These are phyloP conservation scores for Labeo calbasu DNA, from an alignment of 2,797 vertebrate species.

Conservation along the genomic window DNA sequence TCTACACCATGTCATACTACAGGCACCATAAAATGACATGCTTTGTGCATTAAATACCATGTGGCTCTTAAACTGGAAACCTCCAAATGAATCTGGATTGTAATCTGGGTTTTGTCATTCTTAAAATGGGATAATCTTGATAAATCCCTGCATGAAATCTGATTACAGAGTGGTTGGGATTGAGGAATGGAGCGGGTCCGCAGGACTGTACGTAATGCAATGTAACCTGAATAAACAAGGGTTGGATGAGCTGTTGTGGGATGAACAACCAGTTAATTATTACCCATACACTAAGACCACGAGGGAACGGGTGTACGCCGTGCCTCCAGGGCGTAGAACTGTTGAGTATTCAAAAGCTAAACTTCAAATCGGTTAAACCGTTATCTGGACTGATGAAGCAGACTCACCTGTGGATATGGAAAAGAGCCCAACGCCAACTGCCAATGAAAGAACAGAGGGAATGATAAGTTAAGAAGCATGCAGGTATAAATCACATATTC, in stretches of 20 bases:
- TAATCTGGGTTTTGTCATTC: conserved; percentile 66
- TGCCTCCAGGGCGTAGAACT: not conserved
- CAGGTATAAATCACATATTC: not conserved
- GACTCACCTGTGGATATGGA: conserved; percentile 98
- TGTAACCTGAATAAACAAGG: conserved; percentile 21
- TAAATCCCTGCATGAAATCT: conserved; percentile 74
- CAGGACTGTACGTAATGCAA: conserved; percentile 39
- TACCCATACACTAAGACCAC: conserved; percentile 13
- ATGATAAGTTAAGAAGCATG: not conserved
- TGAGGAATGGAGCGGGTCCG: conserved; percentile 71
- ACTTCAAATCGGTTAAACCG: not conserved
- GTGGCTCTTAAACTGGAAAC: conserved; percentile 11
- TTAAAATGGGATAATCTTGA: conserved; percentile 68
- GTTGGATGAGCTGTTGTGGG: conserved; percentile 13
- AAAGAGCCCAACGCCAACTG: conserved; percentile 97
- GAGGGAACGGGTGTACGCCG: not conserved
- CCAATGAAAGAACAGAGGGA: conserved; percentile 33
- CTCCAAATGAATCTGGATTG: conserved; percentile 68
- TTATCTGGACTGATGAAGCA: conserved; percentile 63
- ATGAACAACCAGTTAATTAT: conserved; percentile 39
- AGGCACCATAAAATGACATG: not conserved
- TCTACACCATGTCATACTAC: not conserved
- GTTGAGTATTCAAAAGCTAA: conserved; percentile 1
- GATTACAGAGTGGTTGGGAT: conserved; percentile 78
- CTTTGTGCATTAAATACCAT: not conserved